A percentile compares a stretch with the other conserved stretches of the same genome.
phyloP scores from a whole-genome alignment of 1,140 invertebrate genomes.

The Philaenus spumarius region DNA sequence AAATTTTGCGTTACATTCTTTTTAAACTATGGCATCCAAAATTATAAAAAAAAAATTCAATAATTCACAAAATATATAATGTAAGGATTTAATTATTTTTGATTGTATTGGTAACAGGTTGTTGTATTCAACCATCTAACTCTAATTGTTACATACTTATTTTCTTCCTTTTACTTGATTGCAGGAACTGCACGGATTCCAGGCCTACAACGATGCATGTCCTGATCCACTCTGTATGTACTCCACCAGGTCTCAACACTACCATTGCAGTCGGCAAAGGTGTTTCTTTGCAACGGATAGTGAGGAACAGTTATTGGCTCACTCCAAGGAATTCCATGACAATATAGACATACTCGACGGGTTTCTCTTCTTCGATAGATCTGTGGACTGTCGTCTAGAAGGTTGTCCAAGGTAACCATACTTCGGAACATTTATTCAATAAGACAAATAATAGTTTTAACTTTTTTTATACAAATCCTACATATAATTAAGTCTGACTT shows the following conservation, averaged over 20 bases:
- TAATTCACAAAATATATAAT: no score
- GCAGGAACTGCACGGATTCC: slow-evolving; percentile 50
- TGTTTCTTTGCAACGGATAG: slow-evolving; percentile 65
- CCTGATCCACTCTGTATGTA: slow-evolving; percentile 56
- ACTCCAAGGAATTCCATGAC: slow-evolving; percentile 76
- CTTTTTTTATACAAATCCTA: no score
- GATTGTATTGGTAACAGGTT: no score
- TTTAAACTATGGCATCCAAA: not conserved
- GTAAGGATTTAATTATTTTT: no score
- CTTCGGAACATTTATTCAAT: no score
- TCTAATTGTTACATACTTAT: not conserved
- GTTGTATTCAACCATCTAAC: no score
- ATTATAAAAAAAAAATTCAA: not conserved
- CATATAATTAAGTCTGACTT: no score
- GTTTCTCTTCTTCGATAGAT: slow-evolving; percentile 73
- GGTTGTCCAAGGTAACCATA: slow-evolving; percentile 55
- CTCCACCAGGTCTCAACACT: slow-evolving; percentile 51
- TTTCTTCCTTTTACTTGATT: no score
- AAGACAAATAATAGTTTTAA: no score
- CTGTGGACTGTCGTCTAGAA: slow-evolving; percentile 63
- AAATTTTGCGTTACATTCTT: no score
- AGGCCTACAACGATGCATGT: slow-evolving; percentile 54
- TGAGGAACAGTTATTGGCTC: slow-evolving; percentile 58
- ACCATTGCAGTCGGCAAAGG: slow-evolving; percentile 67
- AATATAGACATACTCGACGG: slow-evolving; percentile 72